Base-by-base conservation (phyloP, 2,888 invertebrate species). In the Fissipunctia ypsillon region DNA sequence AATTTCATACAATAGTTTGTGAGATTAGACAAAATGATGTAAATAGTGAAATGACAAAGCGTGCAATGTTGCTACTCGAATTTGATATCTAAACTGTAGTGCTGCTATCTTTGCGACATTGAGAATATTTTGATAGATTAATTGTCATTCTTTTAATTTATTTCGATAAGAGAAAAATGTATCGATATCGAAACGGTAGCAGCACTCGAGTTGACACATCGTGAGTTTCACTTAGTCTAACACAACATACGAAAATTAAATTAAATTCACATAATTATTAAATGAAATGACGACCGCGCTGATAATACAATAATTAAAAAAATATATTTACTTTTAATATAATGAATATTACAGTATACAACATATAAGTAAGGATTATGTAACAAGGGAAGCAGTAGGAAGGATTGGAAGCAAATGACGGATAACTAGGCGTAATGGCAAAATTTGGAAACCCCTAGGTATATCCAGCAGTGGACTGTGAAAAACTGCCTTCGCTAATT, bases 31-130 rank as follows among this genome's bases (percentile, higher is more conserved):
- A 48, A 54, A 64, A 75, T 74, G 50, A 75, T 74, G 31, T 74
- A 74, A 57, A 57, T 73, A 43, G 57, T 76, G 63, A 80, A 74
- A 76, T 76, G 81, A 75, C 9, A 80, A 74, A 76, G 75, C 76
- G 75, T 76, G 76, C 76, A 76, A 76, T 73, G 59, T 80, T 48
- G 25, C 81, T 81, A 76, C 50, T 59, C 75, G 57, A 59, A 41
- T 45, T 64, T 74, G 38, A 59, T n/a, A 25, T 52, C 22, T 52
- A 64, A 74, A 63, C 74, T 22, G 4, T 64, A 31, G 75, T 64
- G 45, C 43, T 52, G 56, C 14, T 75, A 64, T 3, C 14, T 25
- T 74, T 14, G 25, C 25, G 25, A 59, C 16, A 59, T 59, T 16
- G 25, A 45, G 38, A 61, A 43, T 2, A 28, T 22, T n/a, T 6